Conservation (phyloP, 1,140 invertebrate species). For the Drosophila oshimai region DNA sequence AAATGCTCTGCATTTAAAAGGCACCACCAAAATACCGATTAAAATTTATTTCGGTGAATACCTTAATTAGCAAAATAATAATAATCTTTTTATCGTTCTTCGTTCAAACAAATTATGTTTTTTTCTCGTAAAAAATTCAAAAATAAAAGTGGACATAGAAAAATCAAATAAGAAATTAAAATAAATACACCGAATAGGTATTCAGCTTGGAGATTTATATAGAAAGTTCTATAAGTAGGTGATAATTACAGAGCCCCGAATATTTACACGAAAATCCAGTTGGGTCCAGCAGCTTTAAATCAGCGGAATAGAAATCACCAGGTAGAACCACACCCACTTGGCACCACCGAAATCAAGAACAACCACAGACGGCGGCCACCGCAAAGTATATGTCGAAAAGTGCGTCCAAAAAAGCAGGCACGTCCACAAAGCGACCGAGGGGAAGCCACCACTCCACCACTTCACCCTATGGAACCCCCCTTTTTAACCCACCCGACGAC, state of each 20-base stretch:
- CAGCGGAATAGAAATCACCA: not conserved
- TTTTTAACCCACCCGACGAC: not conserved
- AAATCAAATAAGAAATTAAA: not conserved
- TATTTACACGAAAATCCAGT: no score
- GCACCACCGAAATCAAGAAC: not conserved
- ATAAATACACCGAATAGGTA: not conserved
- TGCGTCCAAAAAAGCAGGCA: constrained; percentile 27
- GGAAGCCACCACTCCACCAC: no score
- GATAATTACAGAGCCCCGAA: not conserved
- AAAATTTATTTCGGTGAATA: no score
- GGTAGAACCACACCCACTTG: not conserved
- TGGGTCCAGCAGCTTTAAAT: not conserved
- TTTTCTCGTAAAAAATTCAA: not conserved
- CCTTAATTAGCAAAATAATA: no score
- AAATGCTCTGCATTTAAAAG: no score
- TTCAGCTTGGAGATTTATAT: no score
- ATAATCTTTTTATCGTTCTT: no score
- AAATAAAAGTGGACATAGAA: not conserved
- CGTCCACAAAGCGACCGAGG: constrained; percentile 60
- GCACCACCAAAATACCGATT: no score
- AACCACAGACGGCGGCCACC: constrained; percentile 19
- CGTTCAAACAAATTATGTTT: no score
- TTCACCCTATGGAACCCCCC: not conserved
- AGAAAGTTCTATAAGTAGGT: not conserved
- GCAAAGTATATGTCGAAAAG: constrained; percentile 53